These are phyloP conservation scores for Orbicella faveolata DNA, from an alignment of 64 coral and sea anemone genomes.

Conservation along the genomic window DNA sequence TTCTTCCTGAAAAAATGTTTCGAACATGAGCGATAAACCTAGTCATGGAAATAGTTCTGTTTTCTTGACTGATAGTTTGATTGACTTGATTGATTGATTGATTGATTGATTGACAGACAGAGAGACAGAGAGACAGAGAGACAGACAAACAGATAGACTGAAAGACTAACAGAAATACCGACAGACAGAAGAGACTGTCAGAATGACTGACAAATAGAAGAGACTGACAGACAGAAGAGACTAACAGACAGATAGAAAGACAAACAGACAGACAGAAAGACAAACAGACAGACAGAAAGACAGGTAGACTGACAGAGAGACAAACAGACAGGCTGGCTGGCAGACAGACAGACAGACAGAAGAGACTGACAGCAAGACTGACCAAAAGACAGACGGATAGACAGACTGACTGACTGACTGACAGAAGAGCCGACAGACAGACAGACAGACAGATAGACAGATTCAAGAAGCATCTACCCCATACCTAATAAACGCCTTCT, in stretches of 20 bases:
- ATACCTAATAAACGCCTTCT: slow-evolving; percentile 42
- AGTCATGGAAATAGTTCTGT: too few relatives aligned
- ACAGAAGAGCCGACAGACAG: background rate
- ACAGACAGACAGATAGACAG: background rate
- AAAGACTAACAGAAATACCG: too few relatives aligned
- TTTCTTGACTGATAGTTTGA: background rate
- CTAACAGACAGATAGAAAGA: background rate
- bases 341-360: background rate
- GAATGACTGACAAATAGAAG: too few relatives aligned
- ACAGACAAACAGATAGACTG: too few relatives aligned
- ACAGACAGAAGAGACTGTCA: background rate
- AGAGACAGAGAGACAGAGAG: too few relatives aligned
- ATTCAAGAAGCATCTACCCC: background rate
- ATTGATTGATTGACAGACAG: background rate
- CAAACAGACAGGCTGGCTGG: background rate
- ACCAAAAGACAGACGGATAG: background rate
- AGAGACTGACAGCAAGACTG: too few relatives aligned
- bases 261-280: too few relatives aligned
- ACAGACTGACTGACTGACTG: background rate
- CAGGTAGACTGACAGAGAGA: background rate
- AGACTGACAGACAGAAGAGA: background rate
- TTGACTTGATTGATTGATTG: background rate
- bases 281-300: too few relatives aligned
- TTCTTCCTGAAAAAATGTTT: too few relatives aligned
- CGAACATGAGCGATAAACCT: too few relatives aligned